Percentiles rank a stretch among this genome's conserved stretches.
Conservation (phyloP, 2,113 vertebrate genomes). For the Pogonocichla stellata region DNA sequence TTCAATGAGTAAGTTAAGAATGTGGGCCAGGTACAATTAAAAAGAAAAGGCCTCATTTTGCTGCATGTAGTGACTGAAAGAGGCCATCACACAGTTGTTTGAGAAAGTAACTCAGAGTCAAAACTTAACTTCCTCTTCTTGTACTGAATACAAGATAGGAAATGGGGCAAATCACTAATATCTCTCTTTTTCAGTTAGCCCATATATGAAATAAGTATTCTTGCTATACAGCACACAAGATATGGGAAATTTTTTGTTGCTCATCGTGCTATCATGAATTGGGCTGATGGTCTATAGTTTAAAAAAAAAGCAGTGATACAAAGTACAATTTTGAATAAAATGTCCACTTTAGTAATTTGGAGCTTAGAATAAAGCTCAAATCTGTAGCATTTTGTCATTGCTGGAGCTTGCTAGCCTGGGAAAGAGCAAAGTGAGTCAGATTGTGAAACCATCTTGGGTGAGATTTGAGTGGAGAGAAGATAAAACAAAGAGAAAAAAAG, state of each 20-base stretch:
- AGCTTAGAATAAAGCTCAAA: not conserved
- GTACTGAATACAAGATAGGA: not conserved
- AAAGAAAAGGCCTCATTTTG: not conserved
- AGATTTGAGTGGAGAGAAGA: not conserved
- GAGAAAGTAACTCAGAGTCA: conserved; percentile 2
- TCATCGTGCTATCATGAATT: not conserved
- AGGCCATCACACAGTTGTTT: not conserved
- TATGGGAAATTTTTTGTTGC: not conserved
- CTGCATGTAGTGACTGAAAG: not conserved
- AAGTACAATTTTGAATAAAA: not conserved
- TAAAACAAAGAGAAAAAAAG: not conserved
- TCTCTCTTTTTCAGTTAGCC: not conserved
- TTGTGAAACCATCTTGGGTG: not conserved
- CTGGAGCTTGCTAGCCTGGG: not conserved
- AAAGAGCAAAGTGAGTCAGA: conserved; percentile 4
- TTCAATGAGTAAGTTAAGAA: not conserved
- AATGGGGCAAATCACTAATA: not conserved
- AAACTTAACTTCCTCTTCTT: conserved; percentile 40
- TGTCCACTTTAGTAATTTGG: not conserved
- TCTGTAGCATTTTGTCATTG: not conserved
- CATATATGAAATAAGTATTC: not conserved
- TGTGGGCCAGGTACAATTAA: not conserved
- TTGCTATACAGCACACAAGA: not conserved
- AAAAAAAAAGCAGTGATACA: not conserved
- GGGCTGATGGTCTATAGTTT: not conserved